Conservation (phyloP, 2,888 invertebrate genomes). For the Rhodophaea formosa region DNA sequence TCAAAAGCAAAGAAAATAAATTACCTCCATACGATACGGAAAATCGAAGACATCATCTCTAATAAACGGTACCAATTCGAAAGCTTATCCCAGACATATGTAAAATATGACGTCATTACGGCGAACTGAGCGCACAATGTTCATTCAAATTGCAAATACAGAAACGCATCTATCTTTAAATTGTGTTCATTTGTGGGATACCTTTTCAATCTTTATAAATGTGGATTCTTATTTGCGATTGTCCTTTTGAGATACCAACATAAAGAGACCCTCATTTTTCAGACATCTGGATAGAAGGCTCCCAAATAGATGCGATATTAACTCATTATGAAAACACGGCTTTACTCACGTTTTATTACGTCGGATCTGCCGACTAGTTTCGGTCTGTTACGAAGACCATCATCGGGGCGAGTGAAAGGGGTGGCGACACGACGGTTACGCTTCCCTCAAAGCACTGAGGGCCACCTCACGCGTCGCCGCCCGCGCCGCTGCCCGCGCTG, state of each 20-base stretch:
- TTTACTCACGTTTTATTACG: no score
- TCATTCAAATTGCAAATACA: slow-evolving; percentile 66
- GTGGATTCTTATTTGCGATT: slow-evolving; percentile 55
- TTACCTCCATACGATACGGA: not conserved
- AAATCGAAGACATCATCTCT: not conserved
- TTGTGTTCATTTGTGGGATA: slow-evolving; percentile 76
- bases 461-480: no score
- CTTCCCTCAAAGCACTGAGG: no score
- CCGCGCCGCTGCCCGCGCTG: no score
- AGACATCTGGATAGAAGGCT: not conserved
- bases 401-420: no score
- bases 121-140: slow-evolving; percentile 54
- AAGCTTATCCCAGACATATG: slow-evolving; percentile 24
- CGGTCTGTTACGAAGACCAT: no score
- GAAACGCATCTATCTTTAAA: slow-evolving; percentile 73
- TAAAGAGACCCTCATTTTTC: slow-evolving; percentile 18
- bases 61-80: not conserved
- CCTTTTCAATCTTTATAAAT: slow-evolving; percentile 76
- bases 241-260: slow-evolving; percentile 39
- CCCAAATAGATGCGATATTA: no score
- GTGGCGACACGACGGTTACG: no score
- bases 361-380: no score
- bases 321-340: no score
- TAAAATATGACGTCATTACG: slow-evolving; percentile 62
- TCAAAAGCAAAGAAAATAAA: not conserved